phyloP scores from a whole-genome alignment of 2,888 invertebrate genomes.

The Acanthococcus lagerstroemiae region DNA sequence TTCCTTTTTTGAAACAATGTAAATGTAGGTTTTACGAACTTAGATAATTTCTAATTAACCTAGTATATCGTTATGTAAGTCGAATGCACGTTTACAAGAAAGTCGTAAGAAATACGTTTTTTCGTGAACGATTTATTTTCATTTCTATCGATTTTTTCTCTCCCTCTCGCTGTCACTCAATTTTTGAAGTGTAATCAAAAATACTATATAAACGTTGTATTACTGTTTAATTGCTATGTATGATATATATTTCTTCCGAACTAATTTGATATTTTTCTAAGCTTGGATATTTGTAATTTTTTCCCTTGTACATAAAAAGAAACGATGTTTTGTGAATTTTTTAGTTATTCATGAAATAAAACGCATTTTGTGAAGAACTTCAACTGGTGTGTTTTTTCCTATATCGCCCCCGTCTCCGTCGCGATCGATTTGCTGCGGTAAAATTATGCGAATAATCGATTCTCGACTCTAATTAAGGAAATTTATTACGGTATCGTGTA shows the following conservation, averaged over 20 bases:
- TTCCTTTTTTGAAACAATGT: not conserved
- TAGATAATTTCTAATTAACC: too few species aligned
- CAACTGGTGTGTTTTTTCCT: too few species aligned
- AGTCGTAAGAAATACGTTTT: too few species aligned
- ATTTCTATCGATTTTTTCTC: not conserved
- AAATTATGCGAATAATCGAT: too few species aligned
- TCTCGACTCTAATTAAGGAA: too few species aligned
- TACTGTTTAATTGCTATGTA: not conserved
- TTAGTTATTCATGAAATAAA: slow-evolving; percentile 27
- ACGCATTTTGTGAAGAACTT: slow-evolving; percentile 11
- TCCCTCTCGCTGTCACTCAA: not conserved
- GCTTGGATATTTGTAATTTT: slow-evolving; percentile 10
- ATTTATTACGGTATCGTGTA: too few species aligned
- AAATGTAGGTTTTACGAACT: not conserved
- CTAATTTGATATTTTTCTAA: slow-evolving; percentile 18
- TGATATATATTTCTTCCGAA: not conserved
- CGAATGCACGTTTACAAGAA: too few species aligned
- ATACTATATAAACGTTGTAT: not conserved
- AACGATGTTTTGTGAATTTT: slow-evolving; percentile 27
- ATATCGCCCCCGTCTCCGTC: too few species aligned
- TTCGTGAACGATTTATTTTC: not conserved
- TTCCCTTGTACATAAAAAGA: slow-evolving; percentile 20
- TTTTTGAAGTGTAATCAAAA: not conserved
- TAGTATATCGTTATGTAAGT: too few species aligned
- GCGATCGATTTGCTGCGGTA: too few species aligned